Percentiles rank a stretch among this genome's conserved stretches.
Evolutionary conservation across 2,888 invertebrate species (phyloP).

Genomic region (Philereme transversata): DNA sequence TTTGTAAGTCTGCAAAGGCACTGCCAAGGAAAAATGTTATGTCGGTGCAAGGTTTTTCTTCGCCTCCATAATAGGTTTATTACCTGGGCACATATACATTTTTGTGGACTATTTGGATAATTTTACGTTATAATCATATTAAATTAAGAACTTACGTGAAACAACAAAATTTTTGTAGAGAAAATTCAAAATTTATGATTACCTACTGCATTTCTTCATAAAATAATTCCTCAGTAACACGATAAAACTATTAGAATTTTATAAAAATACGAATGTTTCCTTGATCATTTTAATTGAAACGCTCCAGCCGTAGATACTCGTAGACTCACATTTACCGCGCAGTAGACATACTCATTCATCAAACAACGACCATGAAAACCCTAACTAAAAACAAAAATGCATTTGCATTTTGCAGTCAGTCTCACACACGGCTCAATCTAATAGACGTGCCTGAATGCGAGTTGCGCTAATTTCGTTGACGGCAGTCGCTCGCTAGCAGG

Average conservation of each 20-base stretch:
- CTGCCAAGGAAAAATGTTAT: constrained; percentile 27
- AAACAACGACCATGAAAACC: constrained; percentile 40
- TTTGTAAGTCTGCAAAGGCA: constrained; percentile 31
- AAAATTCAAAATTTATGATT: no score
- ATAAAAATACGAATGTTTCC: no score
- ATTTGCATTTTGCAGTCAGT: constrained; percentile 52
- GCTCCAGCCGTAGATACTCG: not conserved
- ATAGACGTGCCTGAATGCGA: constrained; percentile 64
- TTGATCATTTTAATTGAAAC: not conserved
- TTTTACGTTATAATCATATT: no score
- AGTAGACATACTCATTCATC: constrained; percentile 26
- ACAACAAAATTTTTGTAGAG: no score
- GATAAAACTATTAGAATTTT: no score
- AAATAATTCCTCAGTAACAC: no score
- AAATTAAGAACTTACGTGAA: no score
- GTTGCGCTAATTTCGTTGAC: constrained; percentile 76
- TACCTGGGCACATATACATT: no score
- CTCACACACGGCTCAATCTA: constrained; percentile 57
- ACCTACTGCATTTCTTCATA: no score
- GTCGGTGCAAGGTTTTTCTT: not conserved
- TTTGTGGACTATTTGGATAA: no score
- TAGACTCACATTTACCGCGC: not conserved
- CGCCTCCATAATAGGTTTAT: no score
- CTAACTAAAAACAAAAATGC: constrained; percentile 43
- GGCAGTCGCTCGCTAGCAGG: constrained; percentile 79